These are phyloP conservation scores for Eristalis arbustorum DNA, from an alignment of 2,888 invertebrate species.

Conservation along the genomic window DNA sequence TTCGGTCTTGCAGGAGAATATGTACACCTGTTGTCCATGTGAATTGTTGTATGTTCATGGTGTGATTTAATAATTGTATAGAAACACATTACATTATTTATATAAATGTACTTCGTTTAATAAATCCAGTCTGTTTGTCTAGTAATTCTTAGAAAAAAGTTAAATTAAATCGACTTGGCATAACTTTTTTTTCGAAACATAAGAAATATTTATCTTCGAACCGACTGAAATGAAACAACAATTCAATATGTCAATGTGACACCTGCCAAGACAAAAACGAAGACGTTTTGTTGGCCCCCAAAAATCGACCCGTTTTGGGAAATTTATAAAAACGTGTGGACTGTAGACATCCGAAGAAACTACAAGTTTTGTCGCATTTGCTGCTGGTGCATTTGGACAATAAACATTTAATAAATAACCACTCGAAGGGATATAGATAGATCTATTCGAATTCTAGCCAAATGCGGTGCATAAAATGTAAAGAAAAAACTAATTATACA, in stretches of 20 bases:
- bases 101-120: too few relatives aligned
- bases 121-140: too few relatives aligned
- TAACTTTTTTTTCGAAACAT: neutral
- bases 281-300: conserved; percentile 35
- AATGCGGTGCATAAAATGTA: conserved; percentile 65
- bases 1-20: neutral
- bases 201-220: neutral
- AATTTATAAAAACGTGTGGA: conserved; percentile 13
- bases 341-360: conserved; percentile 41
- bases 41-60: too few relatives aligned
- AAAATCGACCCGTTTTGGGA: conserved; percentile 57
- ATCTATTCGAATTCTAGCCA: conserved; percentile 1
- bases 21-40: neutral
- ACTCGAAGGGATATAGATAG: neutral
- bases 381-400: conserved; percentile 14
- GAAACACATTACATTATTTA: too few relatives aligned
- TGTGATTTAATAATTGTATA: too few relatives aligned
- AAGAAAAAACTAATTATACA: conserved; percentile 26
- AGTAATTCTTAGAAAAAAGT: neutral
- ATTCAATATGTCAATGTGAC: conserved; percentile 27
- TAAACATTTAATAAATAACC: neutral
- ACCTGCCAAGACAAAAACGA: neutral
- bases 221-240: neutral
- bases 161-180: neutral
- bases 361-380: conserved; percentile 8